phyloP scores from a whole-genome alignment of 2,797 vertebrate genomes.

The Muscicapa striata region DNA sequence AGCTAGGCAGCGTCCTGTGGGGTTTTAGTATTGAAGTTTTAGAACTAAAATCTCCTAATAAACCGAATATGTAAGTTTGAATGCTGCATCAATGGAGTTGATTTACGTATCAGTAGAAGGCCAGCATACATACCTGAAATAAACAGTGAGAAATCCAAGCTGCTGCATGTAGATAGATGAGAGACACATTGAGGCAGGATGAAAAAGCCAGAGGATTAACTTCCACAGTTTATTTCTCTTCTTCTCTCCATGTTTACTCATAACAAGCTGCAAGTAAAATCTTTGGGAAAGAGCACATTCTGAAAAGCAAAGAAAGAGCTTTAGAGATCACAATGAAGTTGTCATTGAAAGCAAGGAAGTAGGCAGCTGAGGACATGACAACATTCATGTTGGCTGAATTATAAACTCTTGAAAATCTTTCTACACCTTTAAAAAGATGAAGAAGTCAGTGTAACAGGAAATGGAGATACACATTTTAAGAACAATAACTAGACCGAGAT shows the following conservation, averaged over 20 bases:
- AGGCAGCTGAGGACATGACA: background rate
- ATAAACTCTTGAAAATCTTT: background rate
- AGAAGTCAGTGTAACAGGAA: too few relatives aligned
- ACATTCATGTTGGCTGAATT: background rate
- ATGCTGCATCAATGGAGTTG: background rate
- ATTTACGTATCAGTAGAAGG: background rate
- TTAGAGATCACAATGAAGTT: background rate
- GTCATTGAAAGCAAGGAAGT: background rate
- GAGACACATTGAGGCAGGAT: background rate
- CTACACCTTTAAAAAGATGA: background rate
- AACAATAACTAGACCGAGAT: background rate
- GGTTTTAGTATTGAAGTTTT: background rate
- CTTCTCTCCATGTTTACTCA: background rate
- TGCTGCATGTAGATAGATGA: background rate
- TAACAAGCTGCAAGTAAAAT: background rate
- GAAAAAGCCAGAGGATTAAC: background rate
- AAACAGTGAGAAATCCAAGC: background rate
- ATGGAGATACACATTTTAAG: too few relatives aligned
- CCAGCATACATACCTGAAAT: background rate
- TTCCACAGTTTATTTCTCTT: background rate
- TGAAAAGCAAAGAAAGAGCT: background rate
- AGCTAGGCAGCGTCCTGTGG: background rate
- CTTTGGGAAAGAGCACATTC: background rate
- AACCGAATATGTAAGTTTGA: background rate
- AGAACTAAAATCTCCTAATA: background rate